Evolutionary conservation across 2,113 vertebrate species (phyloP), one percentile per base, ranked within the genome.

Genomic region (Clarias batrachus): DNA sequence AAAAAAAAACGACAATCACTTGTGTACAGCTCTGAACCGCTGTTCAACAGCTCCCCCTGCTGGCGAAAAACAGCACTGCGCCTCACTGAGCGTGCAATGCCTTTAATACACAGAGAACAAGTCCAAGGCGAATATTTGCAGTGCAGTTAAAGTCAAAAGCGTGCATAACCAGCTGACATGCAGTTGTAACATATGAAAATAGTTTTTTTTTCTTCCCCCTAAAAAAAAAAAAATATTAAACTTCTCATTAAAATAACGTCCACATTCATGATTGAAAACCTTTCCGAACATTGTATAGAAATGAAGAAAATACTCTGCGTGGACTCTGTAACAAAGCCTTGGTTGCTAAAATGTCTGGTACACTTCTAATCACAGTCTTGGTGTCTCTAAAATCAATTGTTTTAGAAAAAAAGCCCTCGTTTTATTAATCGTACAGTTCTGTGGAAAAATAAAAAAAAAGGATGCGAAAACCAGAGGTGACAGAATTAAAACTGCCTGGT

Each of bases 41-140:
- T 92, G 91, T 90, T 93, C 91, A 92, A 92, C 92, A 93, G 91
- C 93, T 90, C 87, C 88, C 85, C 87, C 92, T 91, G 88, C 86
- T 91, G 93, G 91, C 91, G 90, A 89, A 90, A 86, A 83, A 87
- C 88, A 91, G 56, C 90, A 92, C 92, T 91, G 90, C 91, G 41
- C 70, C 59, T 10, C 33, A 65, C 71, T 65, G 3, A 82, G 57
- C 27, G 33, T 57, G 60, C 86, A 87, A 81, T 57, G 81, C 21
- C n/a, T 87, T 65, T 66, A 87, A 83, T 41, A 82, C 71, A 77
- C 71, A 14, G 57, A 87, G 59, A 79, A 33, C 1, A 70, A 59
- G 77, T 86, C 85, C 77, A 86, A 27, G 8, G 73, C 83, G 74
- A 25, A 85, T 78, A 23, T 78, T 59, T 85, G 65, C 85, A 86